Conservation (phyloP, 1,140 invertebrate genomes). For the Bombus difficillimus region DNA sequence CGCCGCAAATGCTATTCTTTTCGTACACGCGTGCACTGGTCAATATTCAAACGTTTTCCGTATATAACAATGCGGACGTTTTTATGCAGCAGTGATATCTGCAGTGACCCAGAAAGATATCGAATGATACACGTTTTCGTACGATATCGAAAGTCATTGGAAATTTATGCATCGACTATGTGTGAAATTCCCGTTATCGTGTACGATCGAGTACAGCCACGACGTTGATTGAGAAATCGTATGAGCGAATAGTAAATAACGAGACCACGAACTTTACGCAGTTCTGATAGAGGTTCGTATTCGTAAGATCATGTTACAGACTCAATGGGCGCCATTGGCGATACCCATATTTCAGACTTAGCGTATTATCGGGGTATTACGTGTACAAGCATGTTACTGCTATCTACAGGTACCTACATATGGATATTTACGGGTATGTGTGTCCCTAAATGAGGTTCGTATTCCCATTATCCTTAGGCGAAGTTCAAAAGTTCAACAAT, state of each 20-base stretch:
- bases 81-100: conserved; percentile 28
- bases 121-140: conserved; percentile 6
- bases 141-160: background rate
- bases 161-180: conserved; percentile 17
- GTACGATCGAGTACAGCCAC: background rate
- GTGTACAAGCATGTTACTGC: conserved; percentile 20
- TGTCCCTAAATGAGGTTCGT: background rate
- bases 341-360: conserved; percentile 69
- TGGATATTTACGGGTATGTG: background rate
- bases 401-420: too few relatives aligned
- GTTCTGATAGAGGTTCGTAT: conserved; percentile 14
- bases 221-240: conserved; percentile 1
- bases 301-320: conserved; percentile 16
- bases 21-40: background rate
- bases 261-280: background rate
- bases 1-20: too few relatives aligned
- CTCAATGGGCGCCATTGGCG: conserved; percentile 30
- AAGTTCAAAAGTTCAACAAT: background rate
- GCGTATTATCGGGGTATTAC: conserved; percentile 56
- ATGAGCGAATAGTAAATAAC: too few relatives aligned
- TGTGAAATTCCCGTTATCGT: background rate
- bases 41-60: conserved; percentile 17
- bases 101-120: conserved; percentile 43
- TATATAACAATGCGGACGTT: conserved; percentile 29
- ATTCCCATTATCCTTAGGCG: background rate